Evolutionary conservation across 2,797 vertebrate species (phyloP).

Genomic region (Moxostoma hubbsi): DNA sequence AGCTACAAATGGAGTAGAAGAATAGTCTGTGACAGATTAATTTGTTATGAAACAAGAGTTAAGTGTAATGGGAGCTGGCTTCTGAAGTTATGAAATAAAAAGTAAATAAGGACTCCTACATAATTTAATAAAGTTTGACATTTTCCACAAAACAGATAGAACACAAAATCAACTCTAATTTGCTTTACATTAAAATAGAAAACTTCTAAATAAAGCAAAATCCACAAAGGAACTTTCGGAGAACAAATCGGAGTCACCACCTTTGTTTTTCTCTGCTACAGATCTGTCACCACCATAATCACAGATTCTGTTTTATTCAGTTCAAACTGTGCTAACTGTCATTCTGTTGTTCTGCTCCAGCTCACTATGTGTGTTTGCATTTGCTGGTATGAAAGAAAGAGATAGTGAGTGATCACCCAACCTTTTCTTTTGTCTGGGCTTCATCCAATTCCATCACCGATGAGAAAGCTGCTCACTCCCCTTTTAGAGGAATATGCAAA

Average conservation of each 20-base stretch:
- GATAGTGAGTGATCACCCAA: not conserved
- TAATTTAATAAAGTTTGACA: not conserved
- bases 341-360: not conserved
- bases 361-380: not conserved
- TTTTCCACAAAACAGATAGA: conserved; percentile 7
- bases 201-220: conserved; percentile 8
- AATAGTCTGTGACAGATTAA: not conserved
- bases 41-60: not conserved
- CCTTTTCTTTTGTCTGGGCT: conserved; percentile 36
- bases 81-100: not conserved
- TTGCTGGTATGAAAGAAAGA: conserved; percentile 22
- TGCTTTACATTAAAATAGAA: not conserved
- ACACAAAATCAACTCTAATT: not conserved
- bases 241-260: conserved; percentile 3
- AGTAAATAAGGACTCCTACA: not conserved
- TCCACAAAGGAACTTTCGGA: not conserved
- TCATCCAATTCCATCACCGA: conserved; percentile 46
- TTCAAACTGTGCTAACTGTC: not conserved
- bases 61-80: not conserved
- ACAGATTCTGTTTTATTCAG: conserved; percentile 1
- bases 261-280: not conserved
- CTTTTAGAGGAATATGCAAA: conserved; percentile 55
- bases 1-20: conserved; percentile 3
- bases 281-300: conserved; percentile 1
- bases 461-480: conserved; percentile 34